Evolutionary conservation across 92 coral and sea anemone species (phyloP), one percentile per base, ranked within the genome.

Genomic region (Phenganax stokvisi): DNA sequence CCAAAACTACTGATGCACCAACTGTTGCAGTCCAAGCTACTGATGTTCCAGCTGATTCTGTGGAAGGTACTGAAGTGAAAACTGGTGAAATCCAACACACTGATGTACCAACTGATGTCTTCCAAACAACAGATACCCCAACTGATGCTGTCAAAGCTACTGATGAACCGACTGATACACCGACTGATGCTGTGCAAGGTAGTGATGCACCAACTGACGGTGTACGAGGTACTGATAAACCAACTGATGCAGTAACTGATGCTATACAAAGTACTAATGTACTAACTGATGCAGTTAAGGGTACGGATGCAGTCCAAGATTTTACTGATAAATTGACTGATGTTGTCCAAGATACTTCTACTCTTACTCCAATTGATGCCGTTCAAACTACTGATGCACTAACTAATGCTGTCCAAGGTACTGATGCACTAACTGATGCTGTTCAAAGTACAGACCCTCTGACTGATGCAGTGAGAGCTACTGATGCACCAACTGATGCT

Each of bases 171-270:
- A 37, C 47, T 37, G 47, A 37, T 37, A 2, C 51, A 47, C 64
- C 73, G 71, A 64, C 31, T 28, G 37, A 77, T 77, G 27, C 81
- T 6, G 27, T 65, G 27, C 71, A 65, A 17, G 77, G 30, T 16
- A 83, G 69, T 72, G 82, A 71, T 29, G 56, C 83, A 76, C 68
- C 78, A 57, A 44, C 72, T 56, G 70, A 9, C 44, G 59, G 51
- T 29, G 51, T 12, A 0, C 62, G 10, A 47, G 56, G 25, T 55
- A 37, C 47, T 1, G 47, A 37, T 37, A 5, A 37, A 37, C 47
- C 47, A 37, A 85, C 79, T 29, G 44, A 70, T 52, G 72, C 84
- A 67, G 57, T 63, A 30, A 60, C 57, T 56, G 73, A 82, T 53
- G 17, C 47, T 11, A 61, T 59, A 75, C 84, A 80, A 47, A 51